Evolutionary conservation across 2,113 vertebrate species (phyloP), one percentile per base, ranked within the genome.

Genomic region (Mastomys coucha): DNA sequence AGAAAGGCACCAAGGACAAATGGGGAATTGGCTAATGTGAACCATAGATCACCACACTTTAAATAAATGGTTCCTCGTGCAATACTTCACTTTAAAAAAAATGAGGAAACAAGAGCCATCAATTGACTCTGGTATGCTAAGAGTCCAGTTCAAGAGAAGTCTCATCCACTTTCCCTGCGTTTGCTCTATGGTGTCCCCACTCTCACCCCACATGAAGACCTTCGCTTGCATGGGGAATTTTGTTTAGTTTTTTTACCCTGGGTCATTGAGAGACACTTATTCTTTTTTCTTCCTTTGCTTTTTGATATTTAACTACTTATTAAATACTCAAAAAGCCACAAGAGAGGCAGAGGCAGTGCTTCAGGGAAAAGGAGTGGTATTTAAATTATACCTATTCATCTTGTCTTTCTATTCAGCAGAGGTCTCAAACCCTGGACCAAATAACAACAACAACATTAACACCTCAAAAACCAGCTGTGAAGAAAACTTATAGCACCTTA

Each of bases 261-360:
- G 4, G 36, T 89, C 53, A 86, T 1, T 77, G 31, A 86, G 33
- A 78, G 75, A 60, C 8, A 77, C 36, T 65, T 75, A 11, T 42
- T 53, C 42, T 84, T 76, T 49, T 58, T 39, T 39, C 24, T 1
- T 17, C 14, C 24, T 69, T 5, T 81, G 6, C 7, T 89, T 45
- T 90, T 91, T 90, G 72, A 60, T 60, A 73, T 49, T 95, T 95
- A 94, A 70, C n/a, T 73, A 72, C 63, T 92, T 86, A 92, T 77
- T 85, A 91, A 95, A 91, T 88, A 39, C 24, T 91, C 49, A n/a
- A 77, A 5, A 90, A 73, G 53, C 3, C 90, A 85, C n/a, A 9
- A 63, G 33, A 92, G 82, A 13, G 84, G 26, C 45, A 94, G 96
- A 42, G 31, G 14, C 49, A 81, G 56, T 73, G 1, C 26, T 36